phyloP scores from a whole-genome alignment of 2,113 vertebrate species.

The Heliornis fulica region DNA sequence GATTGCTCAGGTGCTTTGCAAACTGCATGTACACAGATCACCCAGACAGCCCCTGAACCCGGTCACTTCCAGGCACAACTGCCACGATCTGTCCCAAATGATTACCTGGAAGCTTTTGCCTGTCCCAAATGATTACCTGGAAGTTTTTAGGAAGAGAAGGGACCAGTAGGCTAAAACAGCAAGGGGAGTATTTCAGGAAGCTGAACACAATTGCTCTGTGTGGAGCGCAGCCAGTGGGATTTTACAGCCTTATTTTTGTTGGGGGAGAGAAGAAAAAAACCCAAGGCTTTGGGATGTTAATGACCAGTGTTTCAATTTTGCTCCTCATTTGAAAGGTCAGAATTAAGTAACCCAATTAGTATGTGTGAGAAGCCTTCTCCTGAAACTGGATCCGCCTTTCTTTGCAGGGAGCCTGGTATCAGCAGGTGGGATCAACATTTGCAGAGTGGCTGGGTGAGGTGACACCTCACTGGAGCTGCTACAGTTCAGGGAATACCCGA shows the following conservation, averaged over 20 bases:
- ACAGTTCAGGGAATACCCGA: background rate
- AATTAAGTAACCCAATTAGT: slow-evolving; percentile 19
- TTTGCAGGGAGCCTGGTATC: background rate
- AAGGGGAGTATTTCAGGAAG: background rate
- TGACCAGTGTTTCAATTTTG: background rate
- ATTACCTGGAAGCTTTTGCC: background rate
- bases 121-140: background rate
- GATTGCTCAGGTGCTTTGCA: background rate
- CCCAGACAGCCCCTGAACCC: background rate
- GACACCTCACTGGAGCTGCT: slow-evolving; percentile 15
- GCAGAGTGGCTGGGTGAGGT: background rate
- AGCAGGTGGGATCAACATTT: slow-evolving; percentile 20
- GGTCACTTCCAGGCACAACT: background rate
- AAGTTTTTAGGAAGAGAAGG: background rate
- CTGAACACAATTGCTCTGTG: background rate
- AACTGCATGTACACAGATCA: background rate
- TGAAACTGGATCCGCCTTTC: slow-evolving; percentile 44
- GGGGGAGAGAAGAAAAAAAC: background rate
- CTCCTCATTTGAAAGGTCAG: slow-evolving; percentile 35
- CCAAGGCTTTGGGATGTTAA: background rate
- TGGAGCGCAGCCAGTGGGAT: background rate
- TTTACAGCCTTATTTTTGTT: background rate
- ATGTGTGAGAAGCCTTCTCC: background rate
- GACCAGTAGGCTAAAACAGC: background rate
- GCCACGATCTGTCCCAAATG: background rate